These are phyloP conservation scores for Machimus atricapillus DNA, from an alignment of 2,888 invertebrate species.

Conservation along the genomic window DNA sequence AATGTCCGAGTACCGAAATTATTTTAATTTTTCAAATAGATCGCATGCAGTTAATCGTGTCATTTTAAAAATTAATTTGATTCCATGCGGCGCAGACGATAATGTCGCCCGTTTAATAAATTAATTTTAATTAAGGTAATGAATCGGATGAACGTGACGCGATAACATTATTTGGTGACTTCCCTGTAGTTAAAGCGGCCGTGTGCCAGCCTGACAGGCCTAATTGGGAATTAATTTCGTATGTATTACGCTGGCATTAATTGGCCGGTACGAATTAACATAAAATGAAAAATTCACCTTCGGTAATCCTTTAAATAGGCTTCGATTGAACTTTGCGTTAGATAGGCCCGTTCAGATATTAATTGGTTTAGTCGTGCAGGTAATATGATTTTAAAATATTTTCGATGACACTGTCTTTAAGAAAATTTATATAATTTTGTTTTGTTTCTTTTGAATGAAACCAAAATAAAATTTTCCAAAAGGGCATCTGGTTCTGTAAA, in stretches of 20 bases:
- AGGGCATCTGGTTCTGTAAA: too few relatives aligned
- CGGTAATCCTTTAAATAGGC: background rate
- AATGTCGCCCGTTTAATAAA: slow-evolving; percentile 8
- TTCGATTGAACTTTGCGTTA: background rate
- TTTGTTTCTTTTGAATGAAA: too few relatives aligned
- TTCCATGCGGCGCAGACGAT: background rate
- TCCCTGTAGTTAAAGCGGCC: background rate
- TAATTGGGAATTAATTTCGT: slow-evolving; percentile 23
- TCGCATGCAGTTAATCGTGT: slow-evolving; percentile 1
- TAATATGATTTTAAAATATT: too few relatives aligned
- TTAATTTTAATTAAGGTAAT: slow-evolving; percentile 26
- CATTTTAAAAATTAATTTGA: slow-evolving; percentile 17
- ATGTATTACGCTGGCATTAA: background rate
- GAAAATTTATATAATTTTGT: too few relatives aligned
- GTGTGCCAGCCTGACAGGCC: background rate
- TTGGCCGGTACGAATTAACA: background rate
- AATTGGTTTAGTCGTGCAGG: too few relatives aligned
- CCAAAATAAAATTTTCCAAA: too few relatives aligned
- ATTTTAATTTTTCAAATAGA: slow-evolving; percentile 6
- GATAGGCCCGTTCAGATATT: background rate
- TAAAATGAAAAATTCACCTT: background rate
- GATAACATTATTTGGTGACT: slow-evolving; percentile 20
- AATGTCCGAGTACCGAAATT: background rate
- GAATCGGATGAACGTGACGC: slow-evolving; percentile 22
- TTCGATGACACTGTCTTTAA: too few relatives aligned